Conservation (phyloP, 2,113 vertebrate species). For the Notothenia rossii region DNA sequence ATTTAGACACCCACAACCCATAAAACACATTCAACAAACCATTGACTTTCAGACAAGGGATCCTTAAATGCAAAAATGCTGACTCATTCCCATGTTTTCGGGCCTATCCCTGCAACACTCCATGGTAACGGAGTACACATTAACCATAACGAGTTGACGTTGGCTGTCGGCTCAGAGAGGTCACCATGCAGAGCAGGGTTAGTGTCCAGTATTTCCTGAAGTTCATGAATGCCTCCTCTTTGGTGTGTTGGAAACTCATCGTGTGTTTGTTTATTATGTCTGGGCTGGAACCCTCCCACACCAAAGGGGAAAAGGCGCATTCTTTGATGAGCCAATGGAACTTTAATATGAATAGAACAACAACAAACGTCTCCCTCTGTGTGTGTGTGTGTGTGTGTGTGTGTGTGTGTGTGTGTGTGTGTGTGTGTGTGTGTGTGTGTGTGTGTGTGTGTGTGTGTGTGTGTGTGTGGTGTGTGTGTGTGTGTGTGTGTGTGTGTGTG, state of each 20-base stretch:
- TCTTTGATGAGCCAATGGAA: conserved; percentile 70
- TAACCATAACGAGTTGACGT: conserved; percentile 43
- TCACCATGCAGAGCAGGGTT: conserved; percentile 15
- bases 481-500: too few species aligned
- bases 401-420: neutral
- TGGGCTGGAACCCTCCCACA: conserved; percentile 35
- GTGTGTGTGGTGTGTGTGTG: neutral
- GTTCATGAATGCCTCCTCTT: conserved; percentile 42
- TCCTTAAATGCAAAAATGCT: too few species aligned
- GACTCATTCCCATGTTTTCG: too few species aligned
- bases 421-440: too few species aligned
- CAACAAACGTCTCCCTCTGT: conserved; percentile 22
- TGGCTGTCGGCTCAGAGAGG: conserved; percentile 47
- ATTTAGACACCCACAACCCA: too few species aligned
- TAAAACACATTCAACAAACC: too few species aligned
- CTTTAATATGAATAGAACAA: conserved; percentile 36
- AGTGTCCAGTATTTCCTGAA: conserved; percentile 11
- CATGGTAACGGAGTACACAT: neutral
- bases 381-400: conserved; percentile 3
- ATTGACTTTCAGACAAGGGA: too few species aligned
- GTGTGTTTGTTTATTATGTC: conserved; percentile 65
- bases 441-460: conserved; percentile 6
- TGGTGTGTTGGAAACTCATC: conserved; percentile 50
- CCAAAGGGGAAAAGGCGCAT: conserved; percentile 53
- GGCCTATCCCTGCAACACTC: too few species aligned